These are phyloP conservation scores for Onthophagus taurus DNA, from an alignment of 1,140 invertebrate genomes.

Conservation along the genomic window DNA sequence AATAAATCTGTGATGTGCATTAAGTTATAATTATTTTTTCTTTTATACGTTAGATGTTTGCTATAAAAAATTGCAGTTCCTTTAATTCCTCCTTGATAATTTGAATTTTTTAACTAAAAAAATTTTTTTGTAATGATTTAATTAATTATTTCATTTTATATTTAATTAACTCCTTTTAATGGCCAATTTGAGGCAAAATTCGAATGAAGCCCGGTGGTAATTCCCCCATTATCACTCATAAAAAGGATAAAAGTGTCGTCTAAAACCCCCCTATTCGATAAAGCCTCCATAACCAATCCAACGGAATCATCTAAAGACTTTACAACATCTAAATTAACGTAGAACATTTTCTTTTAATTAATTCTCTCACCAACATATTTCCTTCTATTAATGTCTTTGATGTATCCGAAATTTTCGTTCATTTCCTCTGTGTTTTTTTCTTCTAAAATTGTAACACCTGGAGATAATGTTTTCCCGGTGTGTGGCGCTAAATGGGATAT, in stretches of 20 bases:
- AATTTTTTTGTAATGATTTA: too few relatives aligned
- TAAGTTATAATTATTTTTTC: slow-evolving; percentile 52
- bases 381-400: slow-evolving; percentile 60
- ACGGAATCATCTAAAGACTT: slow-evolving; percentile 76
- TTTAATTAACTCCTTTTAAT: slow-evolving; percentile 57
- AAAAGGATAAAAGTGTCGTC: slow-evolving; percentile 67
- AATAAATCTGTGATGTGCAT: slow-evolving; percentile 85
- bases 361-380: slow-evolving; percentile 64
- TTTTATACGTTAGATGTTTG: slow-evolving; percentile 42
- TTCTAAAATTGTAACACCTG: slow-evolving; percentile 46
- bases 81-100: slow-evolving; percentile 84
- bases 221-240: slow-evolving; percentile 70
- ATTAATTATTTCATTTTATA: too few relatives aligned
- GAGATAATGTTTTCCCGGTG: slow-evolving; percentile 47
- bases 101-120: slow-evolving; percentile 50
- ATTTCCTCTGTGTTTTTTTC: slow-evolving; percentile 65
- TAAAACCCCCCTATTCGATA: slow-evolving; percentile 55
- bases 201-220: slow-evolving; percentile 56
- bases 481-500: slow-evolving; percentile 73
- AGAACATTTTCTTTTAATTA: background rate
- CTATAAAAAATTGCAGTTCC: slow-evolving; percentile 59
- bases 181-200: slow-evolving; percentile 85
- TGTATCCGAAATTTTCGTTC: slow-evolving; percentile 64
- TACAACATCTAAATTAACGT: slow-evolving; percentile 57
- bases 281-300: slow-evolving; percentile 58